These are phyloP conservation scores for Leuciscus idus DNA, from an alignment of 2,113 vertebrate species.

Conservation along the genomic window DNA sequence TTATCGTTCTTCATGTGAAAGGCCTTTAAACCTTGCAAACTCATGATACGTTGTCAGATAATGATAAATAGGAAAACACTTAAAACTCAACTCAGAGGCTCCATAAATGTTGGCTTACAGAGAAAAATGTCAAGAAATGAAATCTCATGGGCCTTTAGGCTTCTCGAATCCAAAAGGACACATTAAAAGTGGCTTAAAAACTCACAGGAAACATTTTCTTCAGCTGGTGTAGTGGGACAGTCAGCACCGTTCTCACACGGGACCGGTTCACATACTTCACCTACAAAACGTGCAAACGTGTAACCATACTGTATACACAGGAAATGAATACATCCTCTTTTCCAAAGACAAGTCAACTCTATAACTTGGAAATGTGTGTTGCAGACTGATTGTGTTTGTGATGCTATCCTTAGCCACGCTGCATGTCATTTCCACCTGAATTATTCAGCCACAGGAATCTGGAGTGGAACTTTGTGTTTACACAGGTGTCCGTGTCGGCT, in stretches of 20 bases:
- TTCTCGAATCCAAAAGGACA: neutral
- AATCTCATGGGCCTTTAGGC: neutral
- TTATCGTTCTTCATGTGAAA: too few species aligned
- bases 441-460: conserved; percentile 24
- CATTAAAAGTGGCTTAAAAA: neutral
- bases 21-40: too few species aligned
- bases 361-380: neutral
- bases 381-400: neutral
- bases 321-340: neutral
- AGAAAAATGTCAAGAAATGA: neutral
- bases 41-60: neutral
- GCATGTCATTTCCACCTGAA: neutral
- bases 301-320: neutral
- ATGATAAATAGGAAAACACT: neutral
- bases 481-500: conserved; percentile 11
- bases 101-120: neutral
- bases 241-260: conserved; percentile 45
- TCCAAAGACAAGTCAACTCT: neutral
- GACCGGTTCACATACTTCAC: conserved; percentile 43
- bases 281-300: conserved; percentile 17
- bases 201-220: conserved; percentile 40
- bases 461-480: conserved; percentile 1
- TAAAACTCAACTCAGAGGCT: neutral
- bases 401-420: neutral
- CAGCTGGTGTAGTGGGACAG: conserved; percentile 33